These are phyloP conservation scores for Tenualosa ilisha DNA, from an alignment of 2,797 vertebrate genomes.

Conservation along the genomic window DNA sequence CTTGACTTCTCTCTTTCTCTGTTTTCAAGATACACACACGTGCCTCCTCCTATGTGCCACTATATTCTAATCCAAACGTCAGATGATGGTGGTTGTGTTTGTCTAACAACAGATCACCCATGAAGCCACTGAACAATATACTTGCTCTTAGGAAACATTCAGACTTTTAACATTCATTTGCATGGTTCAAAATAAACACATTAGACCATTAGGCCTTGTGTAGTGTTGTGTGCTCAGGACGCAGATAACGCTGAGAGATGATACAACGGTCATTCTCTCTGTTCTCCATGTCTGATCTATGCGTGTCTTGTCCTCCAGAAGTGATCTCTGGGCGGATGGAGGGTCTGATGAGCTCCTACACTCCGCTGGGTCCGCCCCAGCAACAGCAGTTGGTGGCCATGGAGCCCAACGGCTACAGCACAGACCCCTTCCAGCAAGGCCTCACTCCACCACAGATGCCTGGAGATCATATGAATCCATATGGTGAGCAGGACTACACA, in stretches of 20 bases:
- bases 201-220: background rate
- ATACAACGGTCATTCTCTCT: background rate
- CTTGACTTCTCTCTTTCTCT: background rate
- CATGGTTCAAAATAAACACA: background rate
- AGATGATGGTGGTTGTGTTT: background rate
- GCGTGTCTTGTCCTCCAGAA: conserved; percentile 62
- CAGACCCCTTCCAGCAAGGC: conserved; percentile 90
- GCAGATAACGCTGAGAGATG: background rate
- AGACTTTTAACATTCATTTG: background rate
- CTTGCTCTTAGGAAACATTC: background rate
- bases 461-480: conserved; percentile 96
- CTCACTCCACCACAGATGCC: conserved; percentile 95
- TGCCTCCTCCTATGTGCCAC: background rate
- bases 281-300: background rate
- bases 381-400: conserved; percentile 86
- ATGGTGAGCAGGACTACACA: conserved; percentile 75
- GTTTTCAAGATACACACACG: background rate
- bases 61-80: background rate
- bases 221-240: background rate
- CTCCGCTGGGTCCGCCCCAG: conserved; percentile 77
- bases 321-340: conserved; percentile 88
- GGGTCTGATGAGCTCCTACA: conserved; percentile 87
- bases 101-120: background rate
- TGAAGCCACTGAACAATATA: background rate
- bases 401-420: conserved; percentile 84